These are phyloP conservation scores for Gryon sp. DNA, from an alignment of 1,140 invertebrate genomes.

Conservation along the genomic window DNA sequence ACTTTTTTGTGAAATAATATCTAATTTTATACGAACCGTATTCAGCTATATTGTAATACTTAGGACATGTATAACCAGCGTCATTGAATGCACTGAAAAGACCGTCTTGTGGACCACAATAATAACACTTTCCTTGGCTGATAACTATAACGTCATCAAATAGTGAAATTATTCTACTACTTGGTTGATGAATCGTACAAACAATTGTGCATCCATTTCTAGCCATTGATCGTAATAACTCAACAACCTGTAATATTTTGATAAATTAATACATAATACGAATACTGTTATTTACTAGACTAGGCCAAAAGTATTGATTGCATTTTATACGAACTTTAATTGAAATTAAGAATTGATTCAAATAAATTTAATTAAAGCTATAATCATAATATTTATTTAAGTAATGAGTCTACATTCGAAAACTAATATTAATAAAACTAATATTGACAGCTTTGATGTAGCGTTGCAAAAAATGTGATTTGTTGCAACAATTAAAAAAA, in stretches of 20 bases:
- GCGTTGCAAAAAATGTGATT: no score
- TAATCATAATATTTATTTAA: no score
- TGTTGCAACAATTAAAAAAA: no score
- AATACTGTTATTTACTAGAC: not conserved
- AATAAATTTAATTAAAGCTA: no score
- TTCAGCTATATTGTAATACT: conserved; percentile 85
- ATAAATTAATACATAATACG: not conserved
- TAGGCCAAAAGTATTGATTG: no score
- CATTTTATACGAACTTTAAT: no score
- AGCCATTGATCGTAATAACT: conserved; percentile 84
- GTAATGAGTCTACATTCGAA: no score
- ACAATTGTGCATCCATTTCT: conserved; percentile 87
- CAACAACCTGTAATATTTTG: conserved; percentile 77
- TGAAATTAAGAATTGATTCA: no score
- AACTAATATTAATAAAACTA: no score
- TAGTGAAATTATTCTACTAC: conserved; percentile 88
- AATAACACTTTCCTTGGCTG: conserved; percentile 81
- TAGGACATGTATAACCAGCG: conserved; percentile 82
- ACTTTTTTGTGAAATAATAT: no score
- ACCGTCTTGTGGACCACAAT: conserved; percentile 81
- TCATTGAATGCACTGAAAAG: conserved; percentile 78
- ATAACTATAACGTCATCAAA: conserved; percentile 84
- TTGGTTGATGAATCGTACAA: conserved; percentile 94
- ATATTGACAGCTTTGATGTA: no score
- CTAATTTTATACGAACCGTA: conserved; percentile 78